Conservation (phyloP, 2,113 vertebrate species). For the Salvator merianae region DNA sequence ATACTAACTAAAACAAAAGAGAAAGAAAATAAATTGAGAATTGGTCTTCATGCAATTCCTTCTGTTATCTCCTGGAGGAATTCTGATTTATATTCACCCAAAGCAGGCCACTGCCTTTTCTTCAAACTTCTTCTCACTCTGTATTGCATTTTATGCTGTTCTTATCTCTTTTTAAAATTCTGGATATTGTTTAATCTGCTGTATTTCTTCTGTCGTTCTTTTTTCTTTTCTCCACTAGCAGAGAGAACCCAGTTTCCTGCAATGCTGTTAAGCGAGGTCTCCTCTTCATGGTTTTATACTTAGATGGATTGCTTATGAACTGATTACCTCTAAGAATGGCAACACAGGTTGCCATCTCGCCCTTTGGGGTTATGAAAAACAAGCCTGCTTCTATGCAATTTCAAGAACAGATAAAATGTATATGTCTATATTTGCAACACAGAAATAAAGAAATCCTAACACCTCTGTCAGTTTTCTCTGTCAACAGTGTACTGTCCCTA, state of each 20-base stretch:
- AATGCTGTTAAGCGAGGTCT: neutral
- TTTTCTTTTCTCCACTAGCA: neutral
- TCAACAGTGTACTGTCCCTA: neutral
- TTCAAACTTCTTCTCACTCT: neutral
- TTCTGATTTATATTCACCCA: neutral
- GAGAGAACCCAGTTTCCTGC: neutral
- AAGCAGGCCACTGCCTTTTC: neutral
- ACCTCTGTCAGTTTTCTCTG: slow-evolving; percentile 20
- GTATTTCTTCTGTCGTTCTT: neutral
- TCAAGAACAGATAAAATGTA: slow-evolving; percentile 56
- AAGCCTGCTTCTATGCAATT: slow-evolving; percentile 72
- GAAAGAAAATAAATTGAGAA: neutral
- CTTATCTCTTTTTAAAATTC: neutral
- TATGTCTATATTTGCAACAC: slow-evolving; percentile 62
- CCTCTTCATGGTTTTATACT: neutral
- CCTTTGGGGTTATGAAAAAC: slow-evolving; percentile 26
- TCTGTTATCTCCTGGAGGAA: neutral
- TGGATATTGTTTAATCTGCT: neutral
- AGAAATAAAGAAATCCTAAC: slow-evolving; percentile 68
- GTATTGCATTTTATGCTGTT: neutral
- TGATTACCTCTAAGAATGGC: slow-evolving; percentile 20
- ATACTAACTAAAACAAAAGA: neutral
- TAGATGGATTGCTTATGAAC: neutral
- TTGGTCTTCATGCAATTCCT: neutral
- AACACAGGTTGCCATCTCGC: slow-evolving; percentile 20